A percentile compares a stretch with the other conserved stretches of the same genome.
phyloP scores from a whole-genome alignment of 2,113 vertebrate genomes.

The Condylura cristata region DNA sequence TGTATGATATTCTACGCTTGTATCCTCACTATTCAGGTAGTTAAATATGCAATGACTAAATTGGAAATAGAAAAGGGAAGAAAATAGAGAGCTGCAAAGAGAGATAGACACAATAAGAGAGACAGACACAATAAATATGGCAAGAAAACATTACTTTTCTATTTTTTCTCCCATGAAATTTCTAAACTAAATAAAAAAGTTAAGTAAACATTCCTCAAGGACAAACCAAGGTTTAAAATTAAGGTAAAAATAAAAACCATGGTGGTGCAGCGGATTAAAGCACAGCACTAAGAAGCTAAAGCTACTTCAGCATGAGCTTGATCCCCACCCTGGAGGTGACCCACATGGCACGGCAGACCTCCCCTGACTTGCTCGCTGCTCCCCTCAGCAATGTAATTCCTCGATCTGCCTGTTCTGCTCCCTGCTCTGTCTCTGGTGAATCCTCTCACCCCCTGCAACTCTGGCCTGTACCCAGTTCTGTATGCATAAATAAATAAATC shows the following conservation, averaged over 20 bases:
- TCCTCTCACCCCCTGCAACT: too few relatives aligned
- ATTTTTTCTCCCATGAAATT: not conserved
- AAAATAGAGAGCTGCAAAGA: not conserved
- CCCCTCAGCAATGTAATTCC: too few relatives aligned
- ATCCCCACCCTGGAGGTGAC: too few relatives aligned
- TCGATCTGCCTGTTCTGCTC: too few relatives aligned
- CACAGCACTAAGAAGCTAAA: too few relatives aligned
- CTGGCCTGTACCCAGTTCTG: too few relatives aligned
- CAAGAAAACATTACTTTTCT: not conserved
- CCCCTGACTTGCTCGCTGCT: too few relatives aligned
- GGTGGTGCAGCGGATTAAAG: too few relatives aligned
- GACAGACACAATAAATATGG: not conserved
- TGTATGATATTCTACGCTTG: not conserved
- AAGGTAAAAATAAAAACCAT: not conserved
- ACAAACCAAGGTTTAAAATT: not conserved
- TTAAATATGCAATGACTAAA: not conserved
- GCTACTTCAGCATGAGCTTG: too few relatives aligned
- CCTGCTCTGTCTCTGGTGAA: too few relatives aligned
- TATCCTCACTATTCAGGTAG: not conserved
- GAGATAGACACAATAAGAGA: not conserved
- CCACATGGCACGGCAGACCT: too few relatives aligned
- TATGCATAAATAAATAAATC: too few relatives aligned
- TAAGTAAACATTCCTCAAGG: not conserved
- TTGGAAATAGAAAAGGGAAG: not conserved
- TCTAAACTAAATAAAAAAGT: not conserved